Evolutionary conservation across 53 echinoderm and acorn worm species (phyloP).

Genomic region (Holothuria scabra): DNA sequence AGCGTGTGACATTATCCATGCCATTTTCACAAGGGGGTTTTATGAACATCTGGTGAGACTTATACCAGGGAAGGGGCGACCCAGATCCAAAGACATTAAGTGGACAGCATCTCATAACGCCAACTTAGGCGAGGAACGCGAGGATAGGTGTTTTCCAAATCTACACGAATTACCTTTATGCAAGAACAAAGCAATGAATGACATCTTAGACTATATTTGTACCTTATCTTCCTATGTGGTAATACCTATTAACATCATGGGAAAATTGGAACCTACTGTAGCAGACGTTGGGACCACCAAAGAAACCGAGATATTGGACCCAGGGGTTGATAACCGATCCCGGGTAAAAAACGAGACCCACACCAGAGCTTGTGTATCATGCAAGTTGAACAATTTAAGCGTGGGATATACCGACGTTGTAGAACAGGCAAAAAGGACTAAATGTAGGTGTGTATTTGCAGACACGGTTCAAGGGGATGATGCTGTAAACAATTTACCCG

Average conservation of each 20-base stretch:
- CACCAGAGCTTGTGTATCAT: background rate
- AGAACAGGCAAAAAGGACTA: conserved; percentile 1
- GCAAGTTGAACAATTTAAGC: background rate
- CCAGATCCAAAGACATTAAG: background rate
- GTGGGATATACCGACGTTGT: background rate
- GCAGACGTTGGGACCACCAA: background rate
- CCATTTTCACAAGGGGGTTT: background rate
- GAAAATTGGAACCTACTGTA: background rate
- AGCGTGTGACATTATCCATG: background rate
- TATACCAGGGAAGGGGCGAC: background rate
- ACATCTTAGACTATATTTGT: conserved; percentile 3
- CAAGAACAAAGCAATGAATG: conserved; percentile 9
- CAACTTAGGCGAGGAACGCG: background rate
- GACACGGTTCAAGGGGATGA: background rate
- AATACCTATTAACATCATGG: background rate
- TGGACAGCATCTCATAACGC: background rate
- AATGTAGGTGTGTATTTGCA: background rate
- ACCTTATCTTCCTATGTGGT: background rate
- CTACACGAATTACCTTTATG: background rate
- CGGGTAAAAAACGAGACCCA: background rate
- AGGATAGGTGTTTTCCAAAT: background rate
- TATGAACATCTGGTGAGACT: background rate
- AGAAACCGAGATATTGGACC: background rate
- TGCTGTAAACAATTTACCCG: background rate
- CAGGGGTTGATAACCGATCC: background rate